Base-by-base conservation (phyloP, 2,888 invertebrate species). In the Flexamia atlantica region DNA sequence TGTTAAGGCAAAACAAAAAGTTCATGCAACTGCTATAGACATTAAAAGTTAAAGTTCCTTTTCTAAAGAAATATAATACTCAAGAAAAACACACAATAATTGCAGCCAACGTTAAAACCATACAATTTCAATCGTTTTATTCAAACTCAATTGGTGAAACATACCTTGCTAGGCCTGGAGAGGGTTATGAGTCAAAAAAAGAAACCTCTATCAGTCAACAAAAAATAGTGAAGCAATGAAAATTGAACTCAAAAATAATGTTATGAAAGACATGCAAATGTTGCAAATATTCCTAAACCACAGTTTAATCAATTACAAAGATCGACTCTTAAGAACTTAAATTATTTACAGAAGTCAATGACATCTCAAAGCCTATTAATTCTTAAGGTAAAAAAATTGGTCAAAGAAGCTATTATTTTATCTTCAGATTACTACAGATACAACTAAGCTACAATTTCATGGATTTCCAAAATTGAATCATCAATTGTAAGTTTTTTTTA, bases 111-210 rank as follows among this genome's bases (percentile, higher is more conserved):
- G 23, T 57, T 57, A 23, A 64, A 64, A 64, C 30, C 64, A 64
- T 28, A 64, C 17, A 64, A 4, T 64, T 64, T 64, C 30, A 30
- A 64, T 64, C 4, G 28, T 30, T 64, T 64, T 28, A 64, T 64
- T 64, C 7, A 25, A 64, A 64, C 64, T 1, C 64, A 28, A 30
- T 28, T 64, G 20, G 23, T 53, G 53, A 53, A 14, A 64, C 64
- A 14, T 64, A 64, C 64, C 64, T 64, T 64, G 64, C 30, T 64
- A 28, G 28, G 64, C 64, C 64, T 64, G 64, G 64, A 64, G 64
- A 64, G 14, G 64, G 64, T 64, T 28, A 64, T 64, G 64, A 64
- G 64, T 64, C 64, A 64, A 64, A 30, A 64, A 64, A 25, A 64
- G 23, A 64, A 64, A 64, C 30, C 7, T 64, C 12, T 64, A 64